Evolutionary conservation across 2,888 invertebrate genomes (phyloP).

Genomic region (Proisotoma minuta): DNA sequence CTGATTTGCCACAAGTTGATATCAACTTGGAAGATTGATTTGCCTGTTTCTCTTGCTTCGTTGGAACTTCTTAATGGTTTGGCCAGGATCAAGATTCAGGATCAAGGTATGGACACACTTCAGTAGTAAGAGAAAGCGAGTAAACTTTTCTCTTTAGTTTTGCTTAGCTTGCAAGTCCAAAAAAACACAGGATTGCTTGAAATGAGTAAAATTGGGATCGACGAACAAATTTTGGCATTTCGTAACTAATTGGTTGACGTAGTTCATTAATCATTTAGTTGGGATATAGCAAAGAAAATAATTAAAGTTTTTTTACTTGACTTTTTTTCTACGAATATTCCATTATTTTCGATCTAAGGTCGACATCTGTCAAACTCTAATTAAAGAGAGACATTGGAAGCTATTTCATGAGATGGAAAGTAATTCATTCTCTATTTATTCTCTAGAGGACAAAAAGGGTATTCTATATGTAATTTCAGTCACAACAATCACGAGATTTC

Average conservation of each 20-base stretch:
- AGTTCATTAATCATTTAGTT: constrained; percentile 6
- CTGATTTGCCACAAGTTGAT: constrained; percentile 91
- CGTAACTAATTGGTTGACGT: background rate
- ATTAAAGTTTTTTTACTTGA: constrained; percentile 1
- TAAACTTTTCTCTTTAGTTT: background rate
- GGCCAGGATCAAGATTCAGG: constrained; percentile 80
- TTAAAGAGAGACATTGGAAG: background rate
- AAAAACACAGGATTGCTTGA: background rate
- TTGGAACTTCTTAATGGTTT: constrained; percentile 79
- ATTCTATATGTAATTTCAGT: no score
- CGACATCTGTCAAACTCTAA: constrained; percentile 9
- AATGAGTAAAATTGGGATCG: background rate
- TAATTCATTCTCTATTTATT: no score
- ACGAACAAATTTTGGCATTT: background rate
- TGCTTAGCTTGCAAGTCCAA: constrained; percentile 10
- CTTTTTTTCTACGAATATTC: constrained; percentile 1
- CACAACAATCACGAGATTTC: no score
- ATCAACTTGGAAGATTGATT: constrained; percentile 91
- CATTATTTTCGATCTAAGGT: background rate
- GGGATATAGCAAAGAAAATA: background rate
- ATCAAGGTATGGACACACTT: constrained; percentile 72
- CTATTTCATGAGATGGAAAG: no score
- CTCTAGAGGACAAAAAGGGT: no score
- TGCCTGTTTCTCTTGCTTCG: constrained; percentile 80
- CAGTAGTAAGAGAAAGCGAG: background rate